A percentile compares a stretch with the other conserved stretches of the same genome.
phyloP scores from a whole-genome alignment of 2,113 vertebrate species.

The Oxygymnocypris stewartii region DNA sequence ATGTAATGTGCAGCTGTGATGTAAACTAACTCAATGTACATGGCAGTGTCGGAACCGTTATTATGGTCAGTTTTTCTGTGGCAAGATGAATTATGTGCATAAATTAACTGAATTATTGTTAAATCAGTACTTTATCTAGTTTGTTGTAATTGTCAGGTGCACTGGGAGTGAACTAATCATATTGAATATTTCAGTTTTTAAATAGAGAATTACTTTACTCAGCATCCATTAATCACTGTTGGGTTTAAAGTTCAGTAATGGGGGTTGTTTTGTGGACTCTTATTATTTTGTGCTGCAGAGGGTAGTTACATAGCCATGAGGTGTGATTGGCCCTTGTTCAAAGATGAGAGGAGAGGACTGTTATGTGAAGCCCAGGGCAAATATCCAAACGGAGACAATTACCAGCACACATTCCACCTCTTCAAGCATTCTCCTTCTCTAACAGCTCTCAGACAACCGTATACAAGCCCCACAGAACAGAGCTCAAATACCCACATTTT shows the following conservation, averaged over 20 bases:
- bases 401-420: neutral
- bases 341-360: conserved; percentile 12
- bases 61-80: neutral
- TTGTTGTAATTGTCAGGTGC: neutral
- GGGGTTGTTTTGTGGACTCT: neutral
- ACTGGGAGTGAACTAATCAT: conserved; percentile 21
- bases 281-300: neutral
- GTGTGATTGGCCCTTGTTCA: conserved; percentile 14
- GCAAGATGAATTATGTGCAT: conserved; percentile 17
- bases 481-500: too few species aligned
- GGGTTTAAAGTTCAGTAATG: conserved; percentile 5
- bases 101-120: conserved; percentile 10
- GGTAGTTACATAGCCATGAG: neutral
- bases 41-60: neutral
- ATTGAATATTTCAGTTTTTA: neutral
- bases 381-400: conserved; percentile 1
- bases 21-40: neutral
- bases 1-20: neutral
- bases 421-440: neutral
- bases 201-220: conserved; percentile 5
- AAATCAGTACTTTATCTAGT: neutral
- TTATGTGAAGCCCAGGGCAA: neutral
- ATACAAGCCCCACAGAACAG: conserved; percentile 1
- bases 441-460: neutral
- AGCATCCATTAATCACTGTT: conserved; percentile 14